These are phyloP conservation scores for Xyliphius kryptos DNA, from an alignment of 2,113 vertebrate genomes.

Conservation along the genomic window DNA sequence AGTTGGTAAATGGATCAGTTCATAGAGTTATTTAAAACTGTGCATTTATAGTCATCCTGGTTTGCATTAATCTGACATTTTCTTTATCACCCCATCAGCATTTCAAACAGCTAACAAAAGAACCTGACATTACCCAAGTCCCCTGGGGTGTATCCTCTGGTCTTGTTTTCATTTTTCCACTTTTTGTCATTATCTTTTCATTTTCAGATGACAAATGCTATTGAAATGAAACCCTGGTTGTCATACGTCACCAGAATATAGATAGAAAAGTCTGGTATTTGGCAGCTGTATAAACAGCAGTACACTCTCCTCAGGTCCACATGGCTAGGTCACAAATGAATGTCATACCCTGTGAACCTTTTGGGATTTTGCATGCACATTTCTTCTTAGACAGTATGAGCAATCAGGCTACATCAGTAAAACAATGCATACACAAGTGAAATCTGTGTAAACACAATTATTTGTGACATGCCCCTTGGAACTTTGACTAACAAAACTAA, in stretches of 20 bases:
- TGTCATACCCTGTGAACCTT: slow-evolving; percentile 18
- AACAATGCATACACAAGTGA: slow-evolving; percentile 40
- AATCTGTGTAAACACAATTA: slow-evolving; percentile 57
- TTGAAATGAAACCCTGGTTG: slow-evolving; percentile 47
- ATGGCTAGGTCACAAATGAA: slow-evolving; percentile 38
- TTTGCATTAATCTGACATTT: slow-evolving; percentile 6
- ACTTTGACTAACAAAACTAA: slow-evolving; percentile 37
- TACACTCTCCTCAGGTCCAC: slow-evolving; percentile 11
- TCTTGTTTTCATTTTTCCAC: slow-evolving; percentile 32
- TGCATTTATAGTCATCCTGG: not conserved
- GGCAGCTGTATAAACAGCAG: slow-evolving; percentile 42
- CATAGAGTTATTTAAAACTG: too few species aligned
- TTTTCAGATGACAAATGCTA: slow-evolving; percentile 35
- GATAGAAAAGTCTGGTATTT: slow-evolving; percentile 38
- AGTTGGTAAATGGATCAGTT: not conserved
- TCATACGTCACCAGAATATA: slow-evolving; percentile 29
- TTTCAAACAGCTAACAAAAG: slow-evolving; percentile 19
- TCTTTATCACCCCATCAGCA: slow-evolving; percentile 21
- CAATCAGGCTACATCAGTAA: slow-evolving; percentile 31
- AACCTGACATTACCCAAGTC: slow-evolving; percentile 18
- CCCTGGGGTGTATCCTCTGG: slow-evolving; percentile 14
- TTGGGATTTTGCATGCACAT: slow-evolving; percentile 16
- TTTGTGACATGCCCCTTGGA: slow-evolving; percentile 40
- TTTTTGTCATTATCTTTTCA: slow-evolving; percentile 1
- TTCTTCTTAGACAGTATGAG: slow-evolving; percentile 35